These are phyloP conservation scores for Goniozus legneri DNA, from an alignment of 1,140 invertebrate genomes.

Conservation along the genomic window DNA sequence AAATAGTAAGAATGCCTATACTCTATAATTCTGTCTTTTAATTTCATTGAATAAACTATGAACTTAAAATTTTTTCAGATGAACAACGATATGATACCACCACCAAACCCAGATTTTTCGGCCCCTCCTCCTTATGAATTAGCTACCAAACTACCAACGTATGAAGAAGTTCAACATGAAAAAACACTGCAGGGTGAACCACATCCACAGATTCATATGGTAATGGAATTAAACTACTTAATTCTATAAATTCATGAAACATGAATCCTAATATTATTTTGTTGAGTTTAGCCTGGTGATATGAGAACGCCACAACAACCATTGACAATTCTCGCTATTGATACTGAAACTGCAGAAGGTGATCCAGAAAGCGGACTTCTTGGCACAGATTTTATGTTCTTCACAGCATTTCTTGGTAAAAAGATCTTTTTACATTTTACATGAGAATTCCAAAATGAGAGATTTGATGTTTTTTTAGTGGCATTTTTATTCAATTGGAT, in stretches of 20 bases:
- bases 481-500: constrained; percentile 94
- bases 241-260: too few relatives aligned
- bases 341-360: constrained; percentile 65
- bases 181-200: constrained; percentile 74
- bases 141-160: constrained; percentile 79
- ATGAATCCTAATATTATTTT: constrained; percentile 15
- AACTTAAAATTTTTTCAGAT: constrained; percentile 11
- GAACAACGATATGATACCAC: constrained; percentile 62
- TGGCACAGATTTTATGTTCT: constrained; percentile 85
- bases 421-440: constrained; percentile 2
- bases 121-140: constrained; percentile 84
- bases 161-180: constrained; percentile 85
- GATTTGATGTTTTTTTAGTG: constrained; percentile 52
- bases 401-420: constrained; percentile 80
- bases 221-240: too few relatives aligned
- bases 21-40: background rate
- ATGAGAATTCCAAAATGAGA: constrained; percentile 1
- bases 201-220: constrained; percentile 45
- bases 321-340: constrained; percentile 68
- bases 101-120: constrained; percentile 76
- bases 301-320: constrained; percentile 58
- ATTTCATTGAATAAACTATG: constrained; percentile 4
- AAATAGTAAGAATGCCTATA: constrained; percentile 14
- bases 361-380: constrained; percentile 73
- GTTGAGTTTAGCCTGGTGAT: constrained; percentile 48